Evolutionary conservation across 2,113 vertebrate species (phyloP), one percentile per base, ranked within the genome.

Genomic region (Bos indicus): DNA sequence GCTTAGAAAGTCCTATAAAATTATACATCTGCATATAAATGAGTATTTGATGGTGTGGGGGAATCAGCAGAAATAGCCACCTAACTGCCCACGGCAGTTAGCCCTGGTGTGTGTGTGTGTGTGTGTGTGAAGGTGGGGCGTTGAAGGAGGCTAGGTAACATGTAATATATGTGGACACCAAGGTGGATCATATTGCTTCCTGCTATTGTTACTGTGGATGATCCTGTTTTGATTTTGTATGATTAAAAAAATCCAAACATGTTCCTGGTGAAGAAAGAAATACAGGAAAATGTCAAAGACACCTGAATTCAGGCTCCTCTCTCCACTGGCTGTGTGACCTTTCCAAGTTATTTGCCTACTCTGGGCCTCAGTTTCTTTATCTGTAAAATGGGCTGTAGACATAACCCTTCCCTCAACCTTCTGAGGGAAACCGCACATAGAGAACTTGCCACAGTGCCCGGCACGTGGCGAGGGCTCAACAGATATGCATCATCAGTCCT

Each of bases 401-500:
- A 10, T 0, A 40, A 6, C 0, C 5, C 3, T 2, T 19, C 21
- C 23, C 28, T 67, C 57, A 4, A 28, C 16, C 30, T 67, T n/a
- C n/a, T 2, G 26, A 81, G 26, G 64, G n/a, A 48, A 48, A 23
- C 6, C 2, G 7, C 23, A 2, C 5, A 0, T 4, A 26, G 25
- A 51, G 64, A 23, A 12, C 46, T 13, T 19, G 0, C 36, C 12
- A 1, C 23, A 2, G 64, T 19, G 51, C 90, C 85, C 2, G 2
- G 77, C 0, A 0, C 6, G 4, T 1, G 12, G 26, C 0, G 8
- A 91, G 19, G 0, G 5, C 64, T 23, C 17, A 13, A 19, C 1
- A 2, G 52, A 56, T 7, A 4, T 9, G 7, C 0, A 7, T 6
- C 56, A 5, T 5, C 11, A 14, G 51, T 16, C 2, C 5, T 23